Percentiles rank a stretch among this genome's conserved stretches.
These are phyloP conservation scores for Steinernema hermaphroditum DNA, from an alignment of 2,888 invertebrate genomes.

Conservation along the genomic window DNA sequence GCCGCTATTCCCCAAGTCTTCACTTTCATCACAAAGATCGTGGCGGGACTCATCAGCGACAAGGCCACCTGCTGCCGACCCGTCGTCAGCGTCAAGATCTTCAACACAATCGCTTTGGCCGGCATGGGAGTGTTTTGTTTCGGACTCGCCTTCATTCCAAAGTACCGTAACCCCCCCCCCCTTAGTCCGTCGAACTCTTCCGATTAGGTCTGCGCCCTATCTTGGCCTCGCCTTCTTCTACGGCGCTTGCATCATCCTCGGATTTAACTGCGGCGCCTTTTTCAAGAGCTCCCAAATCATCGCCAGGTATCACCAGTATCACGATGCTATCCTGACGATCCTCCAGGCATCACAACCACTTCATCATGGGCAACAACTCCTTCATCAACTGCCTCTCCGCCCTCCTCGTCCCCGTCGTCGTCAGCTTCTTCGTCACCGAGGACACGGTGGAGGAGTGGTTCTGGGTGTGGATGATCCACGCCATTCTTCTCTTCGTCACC, in stretches of 20 bases:
- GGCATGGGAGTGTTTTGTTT: not conserved
- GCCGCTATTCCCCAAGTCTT: constrained; percentile 54
- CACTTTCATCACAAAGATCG: constrained; percentile 52
- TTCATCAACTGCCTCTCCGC: constrained; percentile 47
- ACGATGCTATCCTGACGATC: not conserved
- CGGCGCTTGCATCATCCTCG: constrained; percentile 51
- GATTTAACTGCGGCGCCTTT: constrained; percentile 58
- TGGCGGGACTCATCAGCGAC: constrained; percentile 51
- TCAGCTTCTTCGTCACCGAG: constrained; percentile 45
- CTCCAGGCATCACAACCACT: constrained; percentile 47
- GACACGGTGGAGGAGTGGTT: constrained; percentile 50
- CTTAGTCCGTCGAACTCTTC: too few species aligned
- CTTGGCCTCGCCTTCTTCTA: constrained; percentile 45
- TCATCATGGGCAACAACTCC: constrained; percentile 50
- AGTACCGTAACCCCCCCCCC: not conserved
- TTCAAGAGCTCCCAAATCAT: constrained; percentile 58
- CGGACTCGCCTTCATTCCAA: not conserved
- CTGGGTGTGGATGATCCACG: constrained; percentile 48
- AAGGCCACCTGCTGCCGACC: constrained; percentile 38
- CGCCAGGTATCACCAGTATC: constrained; percentile 46
- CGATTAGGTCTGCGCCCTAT: constrained; percentile 38
- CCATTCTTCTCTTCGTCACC: constrained; percentile 38
- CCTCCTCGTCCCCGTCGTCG: constrained; percentile 46
- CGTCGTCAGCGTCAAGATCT: constrained; percentile 3
- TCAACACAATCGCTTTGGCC: constrained; percentile 1